phyloP scores from a whole-genome alignment of 2,113 vertebrate genomes.

The Cranoglanis bouderius region DNA sequence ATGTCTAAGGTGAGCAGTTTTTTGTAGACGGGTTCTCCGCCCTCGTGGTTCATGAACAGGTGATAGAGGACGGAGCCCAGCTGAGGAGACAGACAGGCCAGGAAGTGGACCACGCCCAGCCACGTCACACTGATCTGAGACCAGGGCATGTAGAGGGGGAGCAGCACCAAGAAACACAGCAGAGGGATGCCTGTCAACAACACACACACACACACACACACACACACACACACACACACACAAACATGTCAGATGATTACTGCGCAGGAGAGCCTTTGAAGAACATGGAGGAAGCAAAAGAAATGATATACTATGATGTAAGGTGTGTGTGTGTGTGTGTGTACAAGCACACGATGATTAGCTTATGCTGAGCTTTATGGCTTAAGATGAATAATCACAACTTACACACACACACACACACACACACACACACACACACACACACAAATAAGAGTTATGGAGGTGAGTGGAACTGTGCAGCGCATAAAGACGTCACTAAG shows the following conservation, averaged over 20 bases:
- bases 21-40: conserved; percentile 84
- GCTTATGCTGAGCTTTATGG: neutral
- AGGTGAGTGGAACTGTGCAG: neutral
- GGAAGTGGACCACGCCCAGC: conserved; percentile 86
- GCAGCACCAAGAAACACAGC: conserved; percentile 86
- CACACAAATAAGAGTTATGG: neutral
- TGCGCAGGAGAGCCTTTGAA: neutral
- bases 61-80: conserved; percentile 90
- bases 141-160: conserved; percentile 90
- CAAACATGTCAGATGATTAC: neutral
- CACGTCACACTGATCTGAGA: conserved; percentile 86
- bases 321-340: neutral
- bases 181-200: conserved; percentile 81
- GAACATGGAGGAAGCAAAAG: neutral
- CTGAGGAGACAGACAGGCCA: conserved; percentile 87
- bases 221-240: conserved; percentile 9
- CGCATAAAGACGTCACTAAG: neutral
- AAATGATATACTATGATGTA: neutral
- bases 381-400: neutral
- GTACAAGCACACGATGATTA: neutral
- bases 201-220: conserved; percentile 27
- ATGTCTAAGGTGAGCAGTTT: conserved; percentile 89
- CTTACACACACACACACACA: neutral
- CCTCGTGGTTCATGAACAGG: conserved; percentile 93
- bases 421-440: neutral